Evolutionary conservation across 2,888 invertebrate species (phyloP).

Genomic region (Pyrgus malvae): DNA sequence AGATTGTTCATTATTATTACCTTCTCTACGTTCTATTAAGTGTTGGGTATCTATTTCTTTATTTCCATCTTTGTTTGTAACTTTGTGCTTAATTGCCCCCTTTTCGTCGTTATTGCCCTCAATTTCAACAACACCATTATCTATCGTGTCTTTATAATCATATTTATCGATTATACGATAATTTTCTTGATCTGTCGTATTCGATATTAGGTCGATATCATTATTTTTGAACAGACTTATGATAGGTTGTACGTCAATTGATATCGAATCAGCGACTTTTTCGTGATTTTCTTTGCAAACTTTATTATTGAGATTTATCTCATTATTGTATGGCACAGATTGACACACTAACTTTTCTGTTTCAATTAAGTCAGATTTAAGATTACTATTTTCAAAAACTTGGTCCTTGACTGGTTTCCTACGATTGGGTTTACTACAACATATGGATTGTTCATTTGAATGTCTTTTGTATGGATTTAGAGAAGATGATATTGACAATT

Average conservation of each 20-base stretch:
- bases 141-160: no score
- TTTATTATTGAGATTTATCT: not conserved
- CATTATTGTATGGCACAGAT: no score
- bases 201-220: conserved; percentile 35
- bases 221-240: conserved; percentile 35
- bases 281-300: not conserved
- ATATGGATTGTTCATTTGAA: not conserved
- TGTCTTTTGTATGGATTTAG: not conserved
- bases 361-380: not conserved
- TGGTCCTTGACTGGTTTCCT: not conserved
- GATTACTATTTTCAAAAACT: not conserved
- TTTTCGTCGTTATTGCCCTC: no score
- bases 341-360: no score
- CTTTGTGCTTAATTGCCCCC: no score
- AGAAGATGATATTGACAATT: not conserved
- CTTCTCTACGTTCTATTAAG: no score
- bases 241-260: not conserved
- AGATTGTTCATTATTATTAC: no score
- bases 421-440: not conserved
- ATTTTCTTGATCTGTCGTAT: conserved; percentile 13
- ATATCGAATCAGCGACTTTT: not conserved
- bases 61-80: not conserved
- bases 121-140: no score
- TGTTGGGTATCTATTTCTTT: not conserved
- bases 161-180: not conserved